Base-by-base conservation (phyloP, 2,888 invertebrate genomes). In the Drosophila pseudotalamancana region DNA sequence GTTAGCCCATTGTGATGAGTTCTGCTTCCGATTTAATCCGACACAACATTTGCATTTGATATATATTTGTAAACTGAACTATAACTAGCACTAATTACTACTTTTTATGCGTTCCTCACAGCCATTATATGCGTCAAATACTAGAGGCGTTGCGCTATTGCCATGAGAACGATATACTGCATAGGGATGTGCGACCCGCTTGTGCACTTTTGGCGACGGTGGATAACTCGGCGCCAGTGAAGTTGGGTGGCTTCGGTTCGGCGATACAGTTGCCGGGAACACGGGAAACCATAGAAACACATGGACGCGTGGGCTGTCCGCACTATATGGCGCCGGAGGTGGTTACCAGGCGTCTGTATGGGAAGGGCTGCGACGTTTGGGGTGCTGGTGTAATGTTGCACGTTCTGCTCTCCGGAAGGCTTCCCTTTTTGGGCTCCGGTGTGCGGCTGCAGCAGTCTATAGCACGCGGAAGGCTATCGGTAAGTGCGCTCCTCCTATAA, bases 241-340 rank as follows among this genome's bases (percentile, higher is more conserved):
- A 99, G 91, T 93, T 99, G 53, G 98, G 99, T 21, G 99, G 99
- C 9, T 99, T 99, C 90, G 98, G 99, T 1, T 97, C 98, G 12
- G 99, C 99, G 11, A 95, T 98, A 40, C 98, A 98, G 90, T 93
- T 99, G 75, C 95, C 96, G n/a, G 94, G 96, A 23, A 94, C 94
- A 40, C 95, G 96, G 68, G 93, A 94, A 50, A 93, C 95, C 25
- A 94, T 93, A 80, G 93, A 93, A 90, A 91, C 92, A 59, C 92
- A 92, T 70, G 94, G 97, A 91, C 95, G 98, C 70, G 96, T 99
- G 65, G 99, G 99, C 31, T 98, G 98, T 59, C 97, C 98, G 11
- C 97, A 98, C 92, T 99, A 98, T 92, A 99, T 99, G 98, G 97
- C 99, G 1, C 99, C 99, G 0, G 99, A 99, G 92, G 97, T 99